Evolutionary conservation across 2,797 vertebrate species (phyloP), one percentile per base, ranked within the genome.

Genomic region (Centroberyx gerrardi): DNA sequence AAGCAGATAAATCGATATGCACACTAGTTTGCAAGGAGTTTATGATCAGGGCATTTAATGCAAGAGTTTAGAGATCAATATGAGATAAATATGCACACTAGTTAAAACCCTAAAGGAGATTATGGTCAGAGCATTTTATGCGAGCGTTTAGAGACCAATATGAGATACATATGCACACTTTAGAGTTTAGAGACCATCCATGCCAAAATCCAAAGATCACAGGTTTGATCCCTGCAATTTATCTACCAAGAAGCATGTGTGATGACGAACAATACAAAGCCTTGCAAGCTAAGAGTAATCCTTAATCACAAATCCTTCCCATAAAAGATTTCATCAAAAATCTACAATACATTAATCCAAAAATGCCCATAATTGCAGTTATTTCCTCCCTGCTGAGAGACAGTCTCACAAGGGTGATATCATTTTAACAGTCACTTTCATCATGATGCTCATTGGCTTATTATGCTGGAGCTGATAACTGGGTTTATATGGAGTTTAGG

Each of bases 401-500:
- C 14, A 44, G 51, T 28, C 12, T 72, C 36, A 27, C 2, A 3
- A n/a, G 17, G 4, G 28, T 68, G 33, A 66, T 46, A 13, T 44
- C 60, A 54, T 46, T 36, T 12, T 1, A 12, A 6, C 17, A 52
- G 13, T 49, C 51, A 10, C 38, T 77, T 27, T 65, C 51, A 61
- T 68, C 42, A n/a, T 22, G 38, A 55, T 5, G 38, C 61, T 68
- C 48, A 49, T 18, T 3, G 63, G 36, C 40, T 63, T 38, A 53
- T 72, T 66, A 49, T 28, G 51, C 9, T 40, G 40, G n/a, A 12
- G 54, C 49, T 51, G 18, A 80, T 46, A 51, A 40, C 27, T 48
- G 65, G 38, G 51, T 78, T 60, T 74, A 22, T 38, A 15, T 58
- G 55, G 60, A 51, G 55, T 72, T 74, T 58, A 48, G 53, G 55